Percentiles rank a stretch among this genome's conserved stretches.
Conservation (phyloP, 2,888 invertebrate genomes). For the Pardosa pseudoannulata region DNA sequence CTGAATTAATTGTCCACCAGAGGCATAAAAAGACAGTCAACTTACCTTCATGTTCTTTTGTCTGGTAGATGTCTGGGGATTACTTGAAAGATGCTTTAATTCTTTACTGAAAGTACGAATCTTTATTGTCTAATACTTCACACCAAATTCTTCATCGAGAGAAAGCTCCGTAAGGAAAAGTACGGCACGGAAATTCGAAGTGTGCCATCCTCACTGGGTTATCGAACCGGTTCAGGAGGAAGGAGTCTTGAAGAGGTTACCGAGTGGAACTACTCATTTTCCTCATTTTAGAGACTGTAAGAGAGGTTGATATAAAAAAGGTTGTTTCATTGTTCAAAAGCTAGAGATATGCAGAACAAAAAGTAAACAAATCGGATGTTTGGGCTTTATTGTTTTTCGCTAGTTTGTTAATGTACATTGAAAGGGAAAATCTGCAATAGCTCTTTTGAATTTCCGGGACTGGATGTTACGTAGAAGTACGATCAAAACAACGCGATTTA, state of each 20-base stretch:
- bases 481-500: too few species aligned
- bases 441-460: too few species aligned
- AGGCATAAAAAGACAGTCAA: not conserved
- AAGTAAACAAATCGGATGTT: too few species aligned
- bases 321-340: too few species aligned
- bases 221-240: not conserved
- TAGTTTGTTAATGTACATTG: too few species aligned
- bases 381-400: too few species aligned
- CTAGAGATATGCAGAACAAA: too few species aligned
- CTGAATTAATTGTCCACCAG: too few species aligned
- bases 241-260: not conserved
- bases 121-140: not conserved
- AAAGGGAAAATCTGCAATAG: too few species aligned
- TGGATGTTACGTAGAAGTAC: too few species aligned
- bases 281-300: not conserved
- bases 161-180: not conserved
- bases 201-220: slow-evolving; percentile 13
- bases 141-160: not conserved
- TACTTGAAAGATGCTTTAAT: not conserved
- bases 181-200: not conserved
- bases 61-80: not conserved
- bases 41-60: not conserved
- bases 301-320: not conserved
- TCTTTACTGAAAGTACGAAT: not conserved
- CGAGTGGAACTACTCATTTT: not conserved